These are phyloP conservation scores for Limnothrissa miodon DNA, from an alignment of 2,113 vertebrate species.

Conservation along the genomic window DNA sequence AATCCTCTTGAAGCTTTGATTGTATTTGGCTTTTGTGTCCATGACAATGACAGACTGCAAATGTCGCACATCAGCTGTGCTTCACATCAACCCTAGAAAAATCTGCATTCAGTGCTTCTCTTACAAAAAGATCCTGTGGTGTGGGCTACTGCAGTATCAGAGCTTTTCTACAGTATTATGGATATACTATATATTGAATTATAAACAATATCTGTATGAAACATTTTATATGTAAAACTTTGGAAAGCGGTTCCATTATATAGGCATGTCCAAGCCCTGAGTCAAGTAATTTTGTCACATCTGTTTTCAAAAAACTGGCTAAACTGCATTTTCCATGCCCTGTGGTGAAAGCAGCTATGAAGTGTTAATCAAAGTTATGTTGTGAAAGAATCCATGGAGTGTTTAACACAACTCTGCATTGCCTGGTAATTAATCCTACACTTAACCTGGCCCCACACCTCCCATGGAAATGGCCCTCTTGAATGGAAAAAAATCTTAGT, in stretches of 20 bases:
- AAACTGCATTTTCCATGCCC: background rate
- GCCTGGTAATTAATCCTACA: background rate
- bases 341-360: background rate
- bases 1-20: background rate
- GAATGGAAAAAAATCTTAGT: slow-evolving; percentile 1
- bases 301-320: background rate
- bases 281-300: background rate
- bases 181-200: no score
- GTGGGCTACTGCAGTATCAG: no score
- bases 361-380: background rate
- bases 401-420: background rate
- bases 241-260: background rate
- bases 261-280: background rate
- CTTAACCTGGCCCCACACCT: background rate
- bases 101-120: background rate
- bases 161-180: no score
- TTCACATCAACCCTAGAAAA: background rate
- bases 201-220: no score
- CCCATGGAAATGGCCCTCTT: background rate
- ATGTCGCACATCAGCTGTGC: no score
- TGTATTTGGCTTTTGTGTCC: background rate
- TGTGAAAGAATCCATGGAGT: background rate
- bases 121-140: no score
- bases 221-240: no score
- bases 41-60: background rate